phyloP scores from a whole-genome alignment of 2,113 vertebrate genomes.

The Centropus unirufus region DNA sequence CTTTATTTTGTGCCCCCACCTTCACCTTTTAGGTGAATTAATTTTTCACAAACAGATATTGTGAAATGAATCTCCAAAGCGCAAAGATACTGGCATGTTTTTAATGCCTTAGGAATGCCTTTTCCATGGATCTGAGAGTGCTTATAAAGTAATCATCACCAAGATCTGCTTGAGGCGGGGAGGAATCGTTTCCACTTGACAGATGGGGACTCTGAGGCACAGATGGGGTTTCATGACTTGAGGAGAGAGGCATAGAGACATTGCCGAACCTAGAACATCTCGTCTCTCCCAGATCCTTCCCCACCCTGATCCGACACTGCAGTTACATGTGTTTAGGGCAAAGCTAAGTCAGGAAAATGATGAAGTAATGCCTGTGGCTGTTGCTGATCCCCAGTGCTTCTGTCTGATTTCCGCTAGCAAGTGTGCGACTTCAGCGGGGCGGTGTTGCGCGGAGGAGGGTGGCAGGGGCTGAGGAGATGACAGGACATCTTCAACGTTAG shows the following conservation, averaged over 20 bases:
- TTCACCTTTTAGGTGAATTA: background rate
- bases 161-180: background rate
- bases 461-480: background rate
- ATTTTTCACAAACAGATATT: background rate
- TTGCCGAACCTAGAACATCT: background rate
- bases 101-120: background rate
- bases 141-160: background rate
- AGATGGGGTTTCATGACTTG: background rate
- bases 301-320: fast-evolving
- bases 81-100: background rate
- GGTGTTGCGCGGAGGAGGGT: background rate
- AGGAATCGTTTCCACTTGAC: background rate
- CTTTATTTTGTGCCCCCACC: background rate
- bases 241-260: background rate
- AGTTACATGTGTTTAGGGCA: background rate
- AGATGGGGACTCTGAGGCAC: slow-evolving; percentile 8
- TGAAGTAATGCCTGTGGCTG: background rate
- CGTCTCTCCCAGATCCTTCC: background rate
- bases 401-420: background rate
- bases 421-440: background rate
- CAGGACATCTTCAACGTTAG: fast-evolving
- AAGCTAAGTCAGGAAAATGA: background rate
- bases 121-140: background rate
- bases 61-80: background rate
- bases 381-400: background rate